Conservation (phyloP, 1,140 invertebrate genomes). For the Bombus impatiens region DNA sequence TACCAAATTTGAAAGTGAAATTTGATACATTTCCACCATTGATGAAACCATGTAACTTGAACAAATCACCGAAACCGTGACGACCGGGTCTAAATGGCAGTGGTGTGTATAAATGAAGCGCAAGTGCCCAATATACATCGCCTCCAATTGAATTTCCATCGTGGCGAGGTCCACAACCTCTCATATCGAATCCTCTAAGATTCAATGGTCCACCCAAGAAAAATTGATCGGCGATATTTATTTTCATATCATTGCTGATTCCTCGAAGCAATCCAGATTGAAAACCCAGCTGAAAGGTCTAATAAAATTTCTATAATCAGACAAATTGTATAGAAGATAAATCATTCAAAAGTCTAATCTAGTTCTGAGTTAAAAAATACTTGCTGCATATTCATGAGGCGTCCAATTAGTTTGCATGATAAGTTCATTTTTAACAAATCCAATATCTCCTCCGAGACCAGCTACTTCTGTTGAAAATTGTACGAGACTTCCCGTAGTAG, state of each 20-base stretch:
- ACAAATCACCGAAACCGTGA: constrained; percentile 90
- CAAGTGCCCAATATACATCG: constrained; percentile 90
- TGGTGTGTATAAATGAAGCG: constrained; percentile 91
- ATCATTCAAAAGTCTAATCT: not conserved
- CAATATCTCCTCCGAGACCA: constrained; percentile 93
- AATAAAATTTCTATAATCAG: constrained; percentile 54
- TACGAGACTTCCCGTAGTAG: constrained; percentile 87
- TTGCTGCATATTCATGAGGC: constrained; percentile 86
- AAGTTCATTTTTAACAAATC: constrained; percentile 92
- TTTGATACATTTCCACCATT: constrained; percentile 91
- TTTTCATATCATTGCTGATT: constrained; percentile 85
- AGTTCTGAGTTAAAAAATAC: constrained; percentile 64
- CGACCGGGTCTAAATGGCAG: constrained; percentile 91
- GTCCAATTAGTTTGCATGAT: constrained; percentile 90
- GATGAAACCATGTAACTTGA: constrained; percentile 92
- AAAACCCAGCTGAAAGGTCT: constrained; percentile 90
- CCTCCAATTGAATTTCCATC: constrained; percentile 88
- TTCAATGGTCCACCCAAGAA: constrained; percentile 93
- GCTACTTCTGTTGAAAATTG: constrained; percentile 90
- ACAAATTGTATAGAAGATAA: constrained; percentile 24
- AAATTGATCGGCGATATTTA: constrained; percentile 90
- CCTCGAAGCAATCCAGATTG: constrained; percentile 87
- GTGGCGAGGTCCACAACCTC: constrained; percentile 91
- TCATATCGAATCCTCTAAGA: constrained; percentile 91
- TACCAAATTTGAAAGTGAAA: constrained; percentile 72